Conservation (phyloP, 92 coral and sea anemone genomes). For the Epizoanthus stellaris region DNA sequence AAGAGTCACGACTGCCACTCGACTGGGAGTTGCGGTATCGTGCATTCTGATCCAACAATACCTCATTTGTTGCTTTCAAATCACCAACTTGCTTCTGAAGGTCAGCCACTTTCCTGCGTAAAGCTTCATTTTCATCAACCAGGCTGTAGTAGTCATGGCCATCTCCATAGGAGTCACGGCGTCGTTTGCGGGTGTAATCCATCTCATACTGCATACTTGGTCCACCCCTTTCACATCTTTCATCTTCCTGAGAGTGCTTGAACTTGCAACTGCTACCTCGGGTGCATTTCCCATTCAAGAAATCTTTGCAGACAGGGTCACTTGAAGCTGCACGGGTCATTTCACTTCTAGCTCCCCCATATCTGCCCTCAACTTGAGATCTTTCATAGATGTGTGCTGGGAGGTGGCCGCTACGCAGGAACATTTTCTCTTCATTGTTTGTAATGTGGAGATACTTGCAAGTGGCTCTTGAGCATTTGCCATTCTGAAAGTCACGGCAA, state of each 20-base stretch:
- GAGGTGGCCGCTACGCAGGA: constrained; percentile 89
- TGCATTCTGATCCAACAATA: constrained; percentile 96
- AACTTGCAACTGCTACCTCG: constrained; percentile 90
- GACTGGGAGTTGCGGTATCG: constrained; percentile 83
- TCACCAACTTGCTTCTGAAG: constrained; percentile 96
- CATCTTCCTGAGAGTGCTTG: constrained; percentile 87
- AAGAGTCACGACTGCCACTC: constrained; percentile 57
- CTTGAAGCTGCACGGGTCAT: constrained; percentile 78
- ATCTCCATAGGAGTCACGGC: constrained; percentile 84
- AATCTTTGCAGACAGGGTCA: constrained; percentile 93
- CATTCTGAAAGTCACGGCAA: constrained; percentile 98
- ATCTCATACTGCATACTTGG: constrained; percentile 51
- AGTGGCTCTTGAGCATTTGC: constrained; percentile 87
- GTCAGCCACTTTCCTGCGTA: constrained; percentile 86
- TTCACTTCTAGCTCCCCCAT: constrained; percentile 56
- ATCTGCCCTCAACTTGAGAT: constrained; percentile 22
- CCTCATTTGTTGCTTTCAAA: constrained; percentile 95
- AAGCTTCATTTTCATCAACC: constrained; percentile 90
- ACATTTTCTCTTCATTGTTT: constrained; percentile 88
- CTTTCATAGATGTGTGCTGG: constrained; percentile 65
- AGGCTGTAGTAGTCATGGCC: constrained; percentile 77
- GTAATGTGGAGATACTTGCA: constrained; percentile 95
- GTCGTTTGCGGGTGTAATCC: constrained; percentile 87
- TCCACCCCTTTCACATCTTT: constrained; percentile 59
- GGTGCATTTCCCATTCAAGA: constrained; percentile 91